Evolutionary conservation across 1,140 invertebrate species (phyloP), one percentile per base, ranked within the genome.

Genomic region (Lasioglossum baleicum): DNA sequence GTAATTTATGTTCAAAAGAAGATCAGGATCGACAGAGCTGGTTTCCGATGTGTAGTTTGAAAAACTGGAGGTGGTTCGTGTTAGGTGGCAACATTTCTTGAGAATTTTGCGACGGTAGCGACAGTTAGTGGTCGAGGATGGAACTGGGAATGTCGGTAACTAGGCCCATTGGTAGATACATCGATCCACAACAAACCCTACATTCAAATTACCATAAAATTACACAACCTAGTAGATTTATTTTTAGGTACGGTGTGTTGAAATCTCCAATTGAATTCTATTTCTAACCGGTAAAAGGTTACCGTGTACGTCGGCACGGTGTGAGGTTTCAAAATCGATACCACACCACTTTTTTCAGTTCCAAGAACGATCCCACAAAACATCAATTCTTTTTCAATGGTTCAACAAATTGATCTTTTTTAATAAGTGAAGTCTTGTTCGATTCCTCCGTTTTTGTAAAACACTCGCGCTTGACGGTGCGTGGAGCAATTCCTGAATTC

Each of bases 71-170:
- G 17, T 20, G 20, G 20, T 44, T 20, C 10, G 6, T 22, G n/a
- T 44, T 17, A 42, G 51, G 13, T n/a, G 17, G 51, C 44, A 48
- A 35, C 11, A 15, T 56, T 73, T 40, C 35, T 75, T 64, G 26
- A 44, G 53, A 69, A 68, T 68, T 76, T 69, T 53, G 60, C 74
- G 79, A 81, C 11, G 15, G 72, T 64, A 69, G 79, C 73, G 79
- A 42, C 79, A 26, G 51, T 35, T 56, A 69, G 65, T 81, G 73
- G 66, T 44, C 20, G 35, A 44, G 13, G 17, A 56, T 20, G 56
- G 73, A 81, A 81, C 74, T 81, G 44, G 61, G 26, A 76, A 81
- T 81, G 73, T 81, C 73, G 79, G 79, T 81, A 81, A 81, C 74
- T 61, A 66, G 66, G 74, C 44, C 44, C 35, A 69, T 42, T 61